Evolutionary conservation across 2,888 invertebrate species (phyloP).

Genomic region (Beris chalybata): DNA sequence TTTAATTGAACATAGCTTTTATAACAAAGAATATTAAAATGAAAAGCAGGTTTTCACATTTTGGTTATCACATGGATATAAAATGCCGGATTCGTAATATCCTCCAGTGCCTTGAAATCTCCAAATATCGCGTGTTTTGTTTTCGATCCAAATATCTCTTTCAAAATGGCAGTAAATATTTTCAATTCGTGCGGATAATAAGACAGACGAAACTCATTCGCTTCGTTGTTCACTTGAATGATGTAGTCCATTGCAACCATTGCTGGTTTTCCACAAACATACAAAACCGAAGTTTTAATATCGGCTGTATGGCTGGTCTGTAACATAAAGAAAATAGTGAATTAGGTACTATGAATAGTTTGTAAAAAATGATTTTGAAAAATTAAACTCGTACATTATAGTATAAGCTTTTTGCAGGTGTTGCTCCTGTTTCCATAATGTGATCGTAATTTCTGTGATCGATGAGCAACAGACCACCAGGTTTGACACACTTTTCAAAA

Average conservation of each 20-base stretch:
- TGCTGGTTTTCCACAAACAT: constrained; percentile 73
- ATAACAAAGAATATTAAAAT: too few species aligned
- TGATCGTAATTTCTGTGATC: constrained; percentile 89
- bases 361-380: background rate
- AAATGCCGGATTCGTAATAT: constrained; percentile 72
- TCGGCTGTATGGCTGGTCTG: constrained; percentile 80
- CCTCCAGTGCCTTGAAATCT: constrained; percentile 74
- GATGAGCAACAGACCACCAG: constrained; percentile 81
- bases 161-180: constrained; percentile 71
- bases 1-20: too few species aligned
- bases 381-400: constrained; percentile 67
- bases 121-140: constrained; percentile 74
- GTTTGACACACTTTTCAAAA: constrained; percentile 80
- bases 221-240: constrained; percentile 63
- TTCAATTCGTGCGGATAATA: constrained; percentile 83
- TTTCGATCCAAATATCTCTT: constrained; percentile 67
- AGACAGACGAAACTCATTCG: constrained; percentile 80
- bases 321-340: constrained; percentile 37
- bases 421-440: constrained; percentile 73
- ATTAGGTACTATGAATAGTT: background rate
- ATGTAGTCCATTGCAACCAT: constrained; percentile 82
- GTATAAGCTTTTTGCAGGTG: constrained; percentile 80
- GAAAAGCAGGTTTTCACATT: constrained; percentile 34
- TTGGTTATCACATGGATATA: constrained; percentile 84
- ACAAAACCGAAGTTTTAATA: constrained; percentile 82